Percentiles rank a stretch among this genome's conserved stretches.
These are phyloP conservation scores for Clitarchus hookeri DNA, from an alignment of 2,888 invertebrate species.

Conservation along the genomic window DNA sequence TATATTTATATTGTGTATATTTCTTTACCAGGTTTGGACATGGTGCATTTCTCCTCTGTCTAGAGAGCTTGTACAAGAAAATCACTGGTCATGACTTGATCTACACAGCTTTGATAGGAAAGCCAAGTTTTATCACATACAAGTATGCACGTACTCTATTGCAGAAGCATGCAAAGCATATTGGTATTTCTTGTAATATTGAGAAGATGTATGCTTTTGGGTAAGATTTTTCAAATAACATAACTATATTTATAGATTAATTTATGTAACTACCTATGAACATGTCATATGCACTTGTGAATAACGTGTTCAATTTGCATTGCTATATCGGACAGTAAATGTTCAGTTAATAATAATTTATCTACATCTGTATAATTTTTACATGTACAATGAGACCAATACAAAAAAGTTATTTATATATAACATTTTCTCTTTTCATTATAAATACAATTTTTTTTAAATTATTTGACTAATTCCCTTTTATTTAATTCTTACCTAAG, in stretches of 20 bases:
- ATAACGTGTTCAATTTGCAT: no score
- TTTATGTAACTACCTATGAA: neutral
- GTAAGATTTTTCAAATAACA: conserved; percentile 52
- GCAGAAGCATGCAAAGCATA: conserved; percentile 58
- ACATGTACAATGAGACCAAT: no score
- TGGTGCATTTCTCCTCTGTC: conserved; percentile 65
- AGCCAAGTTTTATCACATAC: conserved; percentile 69
- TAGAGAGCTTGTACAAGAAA: conserved; percentile 66
- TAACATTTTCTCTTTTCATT: no score
- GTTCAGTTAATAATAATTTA: no score
- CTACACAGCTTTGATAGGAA: conserved; percentile 66
- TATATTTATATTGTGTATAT: neutral
- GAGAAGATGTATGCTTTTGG: conserved; percentile 65
- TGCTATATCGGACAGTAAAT: no score
- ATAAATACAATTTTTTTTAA: no score
- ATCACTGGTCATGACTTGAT: conserved; percentile 63
- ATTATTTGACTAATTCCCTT: no score
- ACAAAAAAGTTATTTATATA: no score
- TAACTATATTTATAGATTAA: neutral
- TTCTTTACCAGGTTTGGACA: conserved; percentile 60
- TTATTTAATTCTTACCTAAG: no score
- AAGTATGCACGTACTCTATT: conserved; percentile 64
- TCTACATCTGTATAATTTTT: no score
- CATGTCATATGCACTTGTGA: no score
- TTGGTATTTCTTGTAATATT: conserved; percentile 57